Evolutionary conservation across 30 jellyfish, hydroid and myxozoan species (phyloP), one percentile per base, ranked within the genome.

Genomic region (Hydra vulgaris): DNA sequence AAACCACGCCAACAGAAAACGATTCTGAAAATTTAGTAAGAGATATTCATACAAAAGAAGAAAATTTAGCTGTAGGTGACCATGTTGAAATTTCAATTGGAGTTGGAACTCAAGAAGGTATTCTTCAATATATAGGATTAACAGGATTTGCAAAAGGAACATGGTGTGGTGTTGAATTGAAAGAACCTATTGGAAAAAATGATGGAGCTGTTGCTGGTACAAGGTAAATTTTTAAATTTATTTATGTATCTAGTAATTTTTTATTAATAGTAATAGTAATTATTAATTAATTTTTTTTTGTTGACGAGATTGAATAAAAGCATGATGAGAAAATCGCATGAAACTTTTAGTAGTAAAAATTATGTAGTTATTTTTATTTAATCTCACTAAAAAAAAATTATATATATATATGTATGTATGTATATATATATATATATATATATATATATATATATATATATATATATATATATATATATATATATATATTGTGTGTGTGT

Each of bases 161-260:
- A 17, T 92, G 98, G 98, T 92, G 98, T 92, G 98, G 98, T 66
- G 95, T 92, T 72, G 98, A 92, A 26, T 79, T 92, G 52, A 85
- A 71, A 52, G 95, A 86, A 81, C 95, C 96, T 23, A 81, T 66
- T 23, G 98, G 98, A 52, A 92, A 92, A 69, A 92, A 92, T 80
- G 98, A 92, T 73, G 98, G 98, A 16, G 98, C 98, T 27, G 98
- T 92, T 17, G 98, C 98, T 1, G 98, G 98, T n/a, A 92, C 98
- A 26, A 83, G 98, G 98, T 92, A 76, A 3, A 67, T 18, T 54
- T 27, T 81, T 70, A 70, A 68, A 7, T 56, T 56, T 22, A 40
- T 40, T 40, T 12, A 40, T 40, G 61, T 12, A n/a, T n/a, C n/a
- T n/a, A n/a, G n/a, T n/a, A n/a, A n/a, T n/a, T n/a, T n/a, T n/a